These are phyloP conservation scores for Drosophila paranaensis DNA, from an alignment of 2,888 invertebrate genomes.

Conservation along the genomic window DNA sequence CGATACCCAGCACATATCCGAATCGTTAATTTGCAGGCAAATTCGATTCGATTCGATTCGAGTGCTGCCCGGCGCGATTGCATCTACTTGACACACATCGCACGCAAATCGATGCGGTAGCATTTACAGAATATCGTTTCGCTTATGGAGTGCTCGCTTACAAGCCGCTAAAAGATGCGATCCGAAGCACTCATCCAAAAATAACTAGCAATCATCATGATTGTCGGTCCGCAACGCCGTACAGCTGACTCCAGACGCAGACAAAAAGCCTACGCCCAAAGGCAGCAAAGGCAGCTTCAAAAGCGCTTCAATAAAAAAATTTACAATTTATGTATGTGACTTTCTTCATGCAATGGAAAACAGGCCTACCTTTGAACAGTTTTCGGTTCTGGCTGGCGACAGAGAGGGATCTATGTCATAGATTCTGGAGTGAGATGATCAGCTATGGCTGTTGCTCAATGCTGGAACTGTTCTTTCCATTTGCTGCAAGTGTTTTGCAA, in stretches of 20 bases:
- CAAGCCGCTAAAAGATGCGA: conserved; percentile 63
- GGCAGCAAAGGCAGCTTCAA: conserved; percentile 7
- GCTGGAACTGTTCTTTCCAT: conserved; percentile 16
- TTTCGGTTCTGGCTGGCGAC: conserved; percentile 1
- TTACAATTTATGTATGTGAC: conserved; percentile 74
- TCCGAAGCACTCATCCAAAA: conserved; percentile 55
- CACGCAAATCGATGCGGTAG: conserved; percentile 79
- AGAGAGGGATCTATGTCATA: conserved; percentile 11
- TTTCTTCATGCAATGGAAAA: conserved; percentile 55
- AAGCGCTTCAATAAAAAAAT: conserved; percentile 17
- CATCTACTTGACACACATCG: conserved; percentile 82
- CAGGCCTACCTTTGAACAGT: conserved; percentile 19
- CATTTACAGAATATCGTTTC: conserved; percentile 63
- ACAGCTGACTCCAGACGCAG: background rate
- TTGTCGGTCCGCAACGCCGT: conserved; percentile 13
- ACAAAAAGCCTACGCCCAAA: conserved; percentile 56
- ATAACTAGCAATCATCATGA: conserved; percentile 49
- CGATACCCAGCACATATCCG: conserved; percentile 61
- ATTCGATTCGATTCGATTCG: conserved; percentile 60
- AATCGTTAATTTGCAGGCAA: conserved; percentile 75
- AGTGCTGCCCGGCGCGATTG: conserved; percentile 58
- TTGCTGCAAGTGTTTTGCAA: conserved; percentile 35
- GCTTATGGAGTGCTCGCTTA: conserved; percentile 22
- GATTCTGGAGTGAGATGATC: background rate
- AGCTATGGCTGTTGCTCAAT: background rate